A percentile compares a stretch with the other conserved stretches of the same genome.
These are phyloP conservation scores for Medauroidea extradentata DNA, from an alignment of 1,140 invertebrate genomes.

Conservation along the genomic window DNA sequence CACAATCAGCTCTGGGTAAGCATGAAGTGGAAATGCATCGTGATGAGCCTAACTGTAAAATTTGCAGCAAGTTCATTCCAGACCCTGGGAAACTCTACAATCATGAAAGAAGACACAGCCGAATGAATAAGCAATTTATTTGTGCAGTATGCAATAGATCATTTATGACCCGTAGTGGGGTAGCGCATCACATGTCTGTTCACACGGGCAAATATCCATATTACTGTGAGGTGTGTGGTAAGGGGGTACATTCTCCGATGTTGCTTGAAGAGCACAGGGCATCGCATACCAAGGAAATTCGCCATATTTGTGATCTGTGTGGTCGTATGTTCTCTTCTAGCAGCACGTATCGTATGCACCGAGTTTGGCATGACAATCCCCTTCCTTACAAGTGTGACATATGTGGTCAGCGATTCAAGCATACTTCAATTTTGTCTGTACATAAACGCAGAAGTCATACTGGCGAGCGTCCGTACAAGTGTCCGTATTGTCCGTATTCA, in stretches of 20 bases:
- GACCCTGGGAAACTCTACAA: constrained; percentile 9
- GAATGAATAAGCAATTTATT: constrained; percentile 3
- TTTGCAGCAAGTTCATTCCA: constrained; percentile 13
- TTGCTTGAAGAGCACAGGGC: constrained; percentile 16
- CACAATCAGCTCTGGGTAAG: not conserved
- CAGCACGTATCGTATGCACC: constrained; percentile 15
- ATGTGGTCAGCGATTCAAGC: constrained; percentile 14
- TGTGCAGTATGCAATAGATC: constrained; percentile 9
- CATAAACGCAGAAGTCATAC: constrained; percentile 17
- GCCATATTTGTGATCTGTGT: constrained; percentile 16
- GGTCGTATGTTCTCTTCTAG: constrained; percentile 16
- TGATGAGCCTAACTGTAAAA: constrained; percentile 11
- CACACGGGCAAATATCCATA: constrained; percentile 16
- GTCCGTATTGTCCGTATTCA: constrained; percentile 13
- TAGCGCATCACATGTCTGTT: constrained; percentile 15
- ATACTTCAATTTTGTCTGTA: constrained; percentile 16
- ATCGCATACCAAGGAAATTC: constrained; percentile 16
- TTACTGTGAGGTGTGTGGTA: constrained; percentile 17
- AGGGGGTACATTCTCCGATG: constrained; percentile 12
- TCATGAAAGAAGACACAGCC: constrained; percentile 14
- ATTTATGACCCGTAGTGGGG: constrained; percentile 11
- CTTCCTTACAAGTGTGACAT: constrained; percentile 16
- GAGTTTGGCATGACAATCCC: constrained; percentile 18
- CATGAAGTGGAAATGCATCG: constrained; percentile 11
- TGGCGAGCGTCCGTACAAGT: constrained; percentile 20